phyloP scores from a whole-genome alignment of 2,797 vertebrate genomes.

The Sebastolobus alascanus region DNA sequence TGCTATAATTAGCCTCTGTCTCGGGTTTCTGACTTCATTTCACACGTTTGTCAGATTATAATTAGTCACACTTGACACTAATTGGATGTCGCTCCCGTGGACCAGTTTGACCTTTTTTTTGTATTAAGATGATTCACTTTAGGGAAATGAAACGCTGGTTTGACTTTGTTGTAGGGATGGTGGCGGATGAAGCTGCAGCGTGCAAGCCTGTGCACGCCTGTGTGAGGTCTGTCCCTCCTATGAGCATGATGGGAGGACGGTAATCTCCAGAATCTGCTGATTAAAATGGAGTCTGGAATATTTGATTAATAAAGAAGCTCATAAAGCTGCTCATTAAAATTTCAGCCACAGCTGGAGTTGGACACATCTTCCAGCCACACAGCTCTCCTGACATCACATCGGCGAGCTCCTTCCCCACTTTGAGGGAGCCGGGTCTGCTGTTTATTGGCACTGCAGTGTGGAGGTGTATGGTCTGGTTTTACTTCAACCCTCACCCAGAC shows the following conservation, averaged over 20 bases:
- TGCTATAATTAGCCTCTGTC: conserved; percentile 84
- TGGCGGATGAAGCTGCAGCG: conserved; percentile 44
- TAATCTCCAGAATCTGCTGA: conserved; percentile 78
- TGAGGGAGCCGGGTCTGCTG: conserved; percentile 68
- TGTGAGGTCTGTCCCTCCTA: conserved; percentile 57
- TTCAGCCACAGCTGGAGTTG: conserved; percentile 68
- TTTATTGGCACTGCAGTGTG: conserved; percentile 68
- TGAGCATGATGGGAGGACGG: conserved; percentile 36
- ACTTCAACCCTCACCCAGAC: conserved; percentile 64
- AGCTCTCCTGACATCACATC: conserved; percentile 29
- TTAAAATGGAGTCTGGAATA: conserved; percentile 76
- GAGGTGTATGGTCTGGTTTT: conserved; percentile 72
- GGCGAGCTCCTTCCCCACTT: conserved; percentile 25
- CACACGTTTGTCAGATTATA: conserved; percentile 86
- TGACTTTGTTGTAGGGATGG: conserved; percentile 68
- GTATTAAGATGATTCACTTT: conserved; percentile 76
- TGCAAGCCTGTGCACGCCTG: conserved; percentile 38
- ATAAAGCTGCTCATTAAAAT: conserved; percentile 72
- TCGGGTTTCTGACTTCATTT: conserved; percentile 85
- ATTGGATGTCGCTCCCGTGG: conserved; percentile 84
- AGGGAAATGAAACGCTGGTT: conserved; percentile 70
- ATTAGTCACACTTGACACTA: conserved; percentile 86
- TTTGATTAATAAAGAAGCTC: conserved; percentile 73
- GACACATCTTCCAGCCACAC: conserved; percentile 45
- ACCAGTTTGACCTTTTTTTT: conserved; percentile 79